Conservation (phyloP, 2,888 invertebrate genomes). For the Escarpia spicata region DNA sequence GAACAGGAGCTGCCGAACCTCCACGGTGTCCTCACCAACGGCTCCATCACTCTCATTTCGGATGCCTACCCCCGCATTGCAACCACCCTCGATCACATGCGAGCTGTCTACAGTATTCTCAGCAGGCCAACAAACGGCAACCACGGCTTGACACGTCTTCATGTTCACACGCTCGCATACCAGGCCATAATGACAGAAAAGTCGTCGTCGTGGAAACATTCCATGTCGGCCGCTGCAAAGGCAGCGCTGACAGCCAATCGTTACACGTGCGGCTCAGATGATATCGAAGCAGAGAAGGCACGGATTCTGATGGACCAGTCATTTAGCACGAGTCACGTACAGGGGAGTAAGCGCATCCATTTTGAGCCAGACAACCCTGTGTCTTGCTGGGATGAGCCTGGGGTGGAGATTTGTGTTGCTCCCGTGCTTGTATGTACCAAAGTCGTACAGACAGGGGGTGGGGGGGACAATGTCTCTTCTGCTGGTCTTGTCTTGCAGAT, state of each 20-base stretch:
- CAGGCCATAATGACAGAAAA: constrained; percentile 82
- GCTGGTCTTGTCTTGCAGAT: constrained; percentile 76
- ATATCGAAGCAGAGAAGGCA: constrained; percentile 70
- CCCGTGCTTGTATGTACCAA: constrained; percentile 86
- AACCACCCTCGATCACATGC: constrained; percentile 82
- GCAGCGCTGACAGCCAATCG: constrained; percentile 84
- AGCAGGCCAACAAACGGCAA: constrained; percentile 51
- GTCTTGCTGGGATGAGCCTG: constrained; percentile 81
- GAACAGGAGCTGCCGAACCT: constrained; percentile 86
- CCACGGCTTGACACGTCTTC: constrained; percentile 78
- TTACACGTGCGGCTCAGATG: constrained; percentile 79
- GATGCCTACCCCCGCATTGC: constrained; percentile 84
- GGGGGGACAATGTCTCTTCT: constrained; percentile 89
- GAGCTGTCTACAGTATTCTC: constrained; percentile 71
- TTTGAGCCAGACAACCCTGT: constrained; percentile 79
- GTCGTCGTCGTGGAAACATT: constrained; percentile 77
- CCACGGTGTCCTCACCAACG: constrained; percentile 75
- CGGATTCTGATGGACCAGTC: constrained; percentile 83
- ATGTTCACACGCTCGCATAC: constrained; percentile 88
- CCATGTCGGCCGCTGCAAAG: constrained; percentile 82
- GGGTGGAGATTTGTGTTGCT: constrained; percentile 78
- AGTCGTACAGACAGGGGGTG: constrained; percentile 84
- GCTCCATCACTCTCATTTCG: constrained; percentile 78
- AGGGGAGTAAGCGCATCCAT: constrained; percentile 68
- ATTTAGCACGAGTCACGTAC: constrained; percentile 76